Base-by-base conservation (phyloP, 1,140 invertebrate species). In the Pseudomyrmex pallidus region DNA sequence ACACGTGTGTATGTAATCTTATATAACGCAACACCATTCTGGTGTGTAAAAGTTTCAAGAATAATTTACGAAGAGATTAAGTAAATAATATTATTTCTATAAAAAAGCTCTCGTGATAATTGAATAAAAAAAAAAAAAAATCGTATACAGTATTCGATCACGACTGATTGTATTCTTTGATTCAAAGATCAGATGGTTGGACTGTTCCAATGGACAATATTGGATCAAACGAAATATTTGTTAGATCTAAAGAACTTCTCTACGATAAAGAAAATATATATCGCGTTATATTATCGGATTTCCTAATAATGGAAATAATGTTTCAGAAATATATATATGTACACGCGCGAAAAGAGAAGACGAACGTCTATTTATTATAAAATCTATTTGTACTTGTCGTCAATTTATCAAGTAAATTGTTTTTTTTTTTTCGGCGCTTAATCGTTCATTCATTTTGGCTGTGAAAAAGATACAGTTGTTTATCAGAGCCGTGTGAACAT, bases 311-410 rank as follows among this genome's bases (percentile, higher is more conserved):
- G 5, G 5, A 35, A 35, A 35, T 1, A 35, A 35, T 7, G 5
- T 35, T 35, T 35, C 35, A 1, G 35, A n/a, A 25, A 50, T 25
- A 25, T 2, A 25, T 2, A 35, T 52, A 52, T n/a, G 13, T 54
- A 77, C 15, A 35, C n/a, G 48, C n/a, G 48, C 12, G 5, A 20
- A 7, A 35, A 64, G 8, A 12, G 8, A 12, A n/a, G 17, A 46
- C 7, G 13, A 20, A 35, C 0, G 35, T 35, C 35, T 35, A 35
- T 35, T 35, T 7, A 25, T 25, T 0, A 7, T 50, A 56, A n/a
- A 59, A 66, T 57, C 25, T 46, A 76, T 76, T 76, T 66, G n/a
- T 73, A 73, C 35, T 59, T 50, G 12, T 20, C 48, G 5, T 12
- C 64, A 54, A 59, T 59, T 70, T 12, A 35, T 0, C 1, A 78